Evolutionary conservation across 2,797 vertebrate genomes (phyloP), one percentile per base, ranked within the genome.

Genomic region (Gymnothorax reevesii): DNA sequence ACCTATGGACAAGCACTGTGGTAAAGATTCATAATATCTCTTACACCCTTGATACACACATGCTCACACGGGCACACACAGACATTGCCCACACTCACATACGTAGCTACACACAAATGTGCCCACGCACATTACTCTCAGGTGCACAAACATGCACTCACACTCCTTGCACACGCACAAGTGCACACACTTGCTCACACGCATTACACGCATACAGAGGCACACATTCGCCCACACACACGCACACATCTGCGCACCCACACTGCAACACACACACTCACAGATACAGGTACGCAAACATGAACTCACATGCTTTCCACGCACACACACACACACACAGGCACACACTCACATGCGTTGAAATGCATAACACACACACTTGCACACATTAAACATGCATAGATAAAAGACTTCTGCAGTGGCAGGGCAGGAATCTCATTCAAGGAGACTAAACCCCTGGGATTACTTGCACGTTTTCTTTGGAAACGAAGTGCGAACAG

Each of bases 401-500:
- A 85, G 22, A 73, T 54, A 69, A 17, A 83, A 84, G 83, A 54
- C 20, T 20, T 73, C 5, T 27, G 64, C 27, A 87, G 82, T 57
- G 33, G 8, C 20, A 71, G 55, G 27, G 25, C 42, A 66, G 15
- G 62, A 17, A 49, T 66, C 13, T 42, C 79, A 6, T 86, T 69
- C 15, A 12, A 62, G 71, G 82, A 84, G 82, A 84, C 62, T 82
- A 83, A 86, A 54, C 73, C 42, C 33, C 22, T 57, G 57, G 79
- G 12, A 85, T 83, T 82, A 85, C 25, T 49, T 42, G 27, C 22
- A 54, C 49, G 9, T 60, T 79, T 83, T 69, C 59, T 71, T n/a
- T 52, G 22, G 17, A 27, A 20, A 49, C 62, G 33, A 75, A 27
- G 54, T 82, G 84, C 77, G 49, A 33, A 42, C 77, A 80, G 84